Percentiles rank a stretch among this genome's conserved stretches.
These are phyloP conservation scores for Alligator mississippiensis DNA, from an alignment of 2,113 vertebrate genomes.

Conservation along the genomic window DNA sequence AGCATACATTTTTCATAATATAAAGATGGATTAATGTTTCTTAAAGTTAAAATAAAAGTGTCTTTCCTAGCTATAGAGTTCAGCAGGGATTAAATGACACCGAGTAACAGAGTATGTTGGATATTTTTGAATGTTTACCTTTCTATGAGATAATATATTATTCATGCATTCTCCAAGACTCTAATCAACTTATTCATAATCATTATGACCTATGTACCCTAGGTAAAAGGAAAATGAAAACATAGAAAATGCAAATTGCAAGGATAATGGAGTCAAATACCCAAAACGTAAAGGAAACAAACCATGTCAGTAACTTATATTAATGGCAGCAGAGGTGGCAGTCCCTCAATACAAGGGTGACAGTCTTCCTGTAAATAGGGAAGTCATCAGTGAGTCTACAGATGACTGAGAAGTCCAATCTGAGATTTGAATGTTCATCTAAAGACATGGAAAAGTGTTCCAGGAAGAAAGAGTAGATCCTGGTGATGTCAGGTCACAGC, in stretches of 20 bases:
- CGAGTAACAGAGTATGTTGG: background rate
- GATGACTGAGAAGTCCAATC: too few relatives aligned
- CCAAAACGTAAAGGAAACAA: background rate
- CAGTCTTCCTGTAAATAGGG: too few relatives aligned
- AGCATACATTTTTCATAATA: background rate
- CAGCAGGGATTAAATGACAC: background rate
- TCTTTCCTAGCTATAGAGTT: background rate
- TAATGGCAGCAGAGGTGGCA: too few relatives aligned
- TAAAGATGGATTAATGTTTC: background rate
- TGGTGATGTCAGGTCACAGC: too few relatives aligned
- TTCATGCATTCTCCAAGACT: background rate
- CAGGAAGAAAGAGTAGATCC: too few relatives aligned
- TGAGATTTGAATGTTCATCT: too few relatives aligned
- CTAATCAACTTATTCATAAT: background rate
- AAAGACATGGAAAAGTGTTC: too few relatives aligned
- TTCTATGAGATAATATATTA: background rate
- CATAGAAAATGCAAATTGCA: background rate
- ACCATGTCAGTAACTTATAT: background rate
- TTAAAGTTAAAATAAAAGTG: background rate
- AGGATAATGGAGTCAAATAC: background rate
- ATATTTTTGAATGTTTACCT: background rate
- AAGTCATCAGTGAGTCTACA: too few relatives aligned
- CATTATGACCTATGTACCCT: background rate
- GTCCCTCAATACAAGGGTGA: too few relatives aligned
- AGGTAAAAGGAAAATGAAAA: background rate